phyloP scores from a whole-genome alignment of 2,888 invertebrate genomes.

The Dendrolimus houi region DNA sequence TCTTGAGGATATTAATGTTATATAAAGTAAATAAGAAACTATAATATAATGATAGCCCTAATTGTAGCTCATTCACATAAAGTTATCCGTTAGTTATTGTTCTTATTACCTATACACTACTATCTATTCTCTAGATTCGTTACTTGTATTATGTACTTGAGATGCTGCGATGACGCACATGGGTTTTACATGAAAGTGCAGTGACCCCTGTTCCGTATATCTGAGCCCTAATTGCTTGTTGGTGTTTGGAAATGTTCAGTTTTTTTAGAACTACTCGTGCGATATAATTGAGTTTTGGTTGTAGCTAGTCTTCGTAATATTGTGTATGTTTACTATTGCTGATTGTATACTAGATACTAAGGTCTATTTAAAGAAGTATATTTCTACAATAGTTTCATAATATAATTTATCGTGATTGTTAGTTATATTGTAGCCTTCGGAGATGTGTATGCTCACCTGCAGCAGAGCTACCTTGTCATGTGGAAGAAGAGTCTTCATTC shows the following conservation, averaged over 20 bases:
- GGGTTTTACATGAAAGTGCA: background rate
- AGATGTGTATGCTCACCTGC: too few species aligned
- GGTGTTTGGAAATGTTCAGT: background rate
- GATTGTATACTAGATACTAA: too few species aligned
- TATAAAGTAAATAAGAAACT: background rate
- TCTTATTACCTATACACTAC: slow-evolving; percentile 12
- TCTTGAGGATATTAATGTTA: too few species aligned
- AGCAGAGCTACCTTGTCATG: too few species aligned
- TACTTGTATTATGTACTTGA: background rate
- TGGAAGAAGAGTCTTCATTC: too few species aligned
- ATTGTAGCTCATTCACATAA: slow-evolving; percentile 23
- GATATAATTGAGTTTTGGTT: background rate
- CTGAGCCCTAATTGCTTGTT: background rate
- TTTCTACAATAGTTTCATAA: too few species aligned
- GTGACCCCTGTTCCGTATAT: background rate
- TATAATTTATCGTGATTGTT: too few species aligned
- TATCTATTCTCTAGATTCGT: slow-evolving; percentile 7
- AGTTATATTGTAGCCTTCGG: too few species aligned
- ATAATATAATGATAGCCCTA: background rate
- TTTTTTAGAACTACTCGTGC: background rate
- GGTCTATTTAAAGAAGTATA: too few species aligned
- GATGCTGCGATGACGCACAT: background rate
- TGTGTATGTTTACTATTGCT: too few species aligned
- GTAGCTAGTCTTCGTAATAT: background rate
- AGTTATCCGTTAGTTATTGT: slow-evolving; percentile 40